Evolutionary conservation across 2,797 vertebrate genomes (phyloP).

Genomic region (Erpetoichthys calabaricus): DNA sequence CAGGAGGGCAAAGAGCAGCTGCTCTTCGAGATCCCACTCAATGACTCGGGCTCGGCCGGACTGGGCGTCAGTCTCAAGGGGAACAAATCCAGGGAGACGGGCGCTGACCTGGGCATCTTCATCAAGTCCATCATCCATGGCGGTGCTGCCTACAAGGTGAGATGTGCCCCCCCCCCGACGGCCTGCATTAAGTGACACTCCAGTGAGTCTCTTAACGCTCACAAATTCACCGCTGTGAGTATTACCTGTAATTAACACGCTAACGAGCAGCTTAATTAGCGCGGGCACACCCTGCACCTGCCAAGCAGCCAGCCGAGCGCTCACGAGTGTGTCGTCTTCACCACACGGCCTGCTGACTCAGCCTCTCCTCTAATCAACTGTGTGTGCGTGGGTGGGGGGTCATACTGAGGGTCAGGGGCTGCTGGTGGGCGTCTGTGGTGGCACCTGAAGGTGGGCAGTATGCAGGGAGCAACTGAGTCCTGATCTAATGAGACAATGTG

Average conservation of each 20-base stretch:
- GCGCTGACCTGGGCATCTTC: conserved; percentile 90
- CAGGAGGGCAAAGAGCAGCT: conserved; percentile 76
- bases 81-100: conserved; percentile 87
- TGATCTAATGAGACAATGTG: too few relatives aligned
- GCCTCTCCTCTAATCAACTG: neutral
- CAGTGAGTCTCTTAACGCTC: too few relatives aligned
- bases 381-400: conserved; percentile 4
- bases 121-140: conserved; percentile 94
- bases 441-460: neutral
- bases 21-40: conserved; percentile 88
- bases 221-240: too few relatives aligned
- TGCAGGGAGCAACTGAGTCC: too few relatives aligned
- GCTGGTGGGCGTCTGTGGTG: neutral
- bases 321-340: too few relatives aligned
- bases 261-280: too few relatives aligned
- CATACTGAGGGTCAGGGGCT: conserved; percentile 3
- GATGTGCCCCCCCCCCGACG: neutral
- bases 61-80: conserved; percentile 93
- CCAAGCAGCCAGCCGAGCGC: too few relatives aligned
- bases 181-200: neutral
- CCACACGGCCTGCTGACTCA: too few relatives aligned
- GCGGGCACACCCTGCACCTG: too few relatives aligned
- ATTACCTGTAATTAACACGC: too few relatives aligned
- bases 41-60: conserved; percentile 86
- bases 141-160: conserved; percentile 91